Percentiles rank a stretch among this genome's conserved stretches.
phyloP scores from a whole-genome alignment of 2,113 vertebrate species.

The Hippocampus guttulatus region DNA sequence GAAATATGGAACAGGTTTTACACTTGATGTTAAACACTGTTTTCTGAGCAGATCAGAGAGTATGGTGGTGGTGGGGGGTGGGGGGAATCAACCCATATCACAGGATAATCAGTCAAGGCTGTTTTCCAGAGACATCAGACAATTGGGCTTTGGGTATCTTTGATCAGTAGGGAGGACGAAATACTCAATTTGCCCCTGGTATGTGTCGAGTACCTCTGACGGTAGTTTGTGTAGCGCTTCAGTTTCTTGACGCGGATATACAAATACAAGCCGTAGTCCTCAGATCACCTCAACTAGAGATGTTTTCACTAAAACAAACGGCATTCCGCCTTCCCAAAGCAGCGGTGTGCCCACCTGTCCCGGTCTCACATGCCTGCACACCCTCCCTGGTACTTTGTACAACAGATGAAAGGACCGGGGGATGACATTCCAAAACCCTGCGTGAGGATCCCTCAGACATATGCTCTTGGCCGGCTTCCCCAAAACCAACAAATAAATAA shows the following conservation, averaged over 20 bases:
- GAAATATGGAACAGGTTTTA: too few relatives aligned
- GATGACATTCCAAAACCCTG: slow-evolving; percentile 25
- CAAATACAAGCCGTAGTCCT: background rate
- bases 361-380: slow-evolving; percentile 1
- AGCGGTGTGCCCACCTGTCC: slow-evolving; percentile 12
- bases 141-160: background rate
- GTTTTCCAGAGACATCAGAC: background rate
- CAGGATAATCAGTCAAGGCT: too few relatives aligned
- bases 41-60: too few relatives aligned
- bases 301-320: background rate
- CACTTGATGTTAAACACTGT: too few relatives aligned
- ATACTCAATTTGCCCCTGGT: background rate
- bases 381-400: slow-evolving; percentile 15
- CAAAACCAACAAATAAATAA: slow-evolving; percentile 25
- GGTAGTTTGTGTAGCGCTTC: background rate
- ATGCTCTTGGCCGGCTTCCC: slow-evolving; percentile 43
- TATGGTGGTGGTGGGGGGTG: too few relatives aligned
- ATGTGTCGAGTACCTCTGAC: background rate
- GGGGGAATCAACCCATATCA: too few relatives aligned
- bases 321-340: too few relatives aligned
- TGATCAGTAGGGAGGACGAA: background rate
- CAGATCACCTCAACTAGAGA: background rate
- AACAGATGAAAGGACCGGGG: slow-evolving; percentile 31
- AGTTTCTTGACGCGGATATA: background rate
- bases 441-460: slow-evolving; percentile 27